Percentiles rank a stretch among this genome's conserved stretches.
Conservation (phyloP, 2,113 vertebrate species). For the Alexandromys fortis region DNA sequence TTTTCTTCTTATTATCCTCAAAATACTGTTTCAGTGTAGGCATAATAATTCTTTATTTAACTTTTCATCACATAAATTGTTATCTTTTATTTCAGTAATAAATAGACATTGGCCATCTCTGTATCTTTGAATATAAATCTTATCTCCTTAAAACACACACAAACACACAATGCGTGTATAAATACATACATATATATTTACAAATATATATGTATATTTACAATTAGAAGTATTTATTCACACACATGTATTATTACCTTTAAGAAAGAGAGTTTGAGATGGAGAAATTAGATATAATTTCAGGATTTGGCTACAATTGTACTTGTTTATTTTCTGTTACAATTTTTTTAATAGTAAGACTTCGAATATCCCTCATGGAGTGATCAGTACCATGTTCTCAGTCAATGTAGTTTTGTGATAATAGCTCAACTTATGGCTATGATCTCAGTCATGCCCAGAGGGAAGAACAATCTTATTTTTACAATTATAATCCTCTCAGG, state of each 20-base stretch:
- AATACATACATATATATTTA: neutral
- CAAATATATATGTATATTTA: neutral
- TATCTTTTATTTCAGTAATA: neutral
- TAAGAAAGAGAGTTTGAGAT: neutral
- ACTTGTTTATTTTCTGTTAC: neutral
- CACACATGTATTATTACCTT: neutral
- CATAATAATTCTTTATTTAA: neutral
- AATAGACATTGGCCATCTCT: neutral
- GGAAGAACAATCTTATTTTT: neutral
- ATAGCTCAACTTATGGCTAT: neutral
- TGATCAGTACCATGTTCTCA: neutral
- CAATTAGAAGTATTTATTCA: too few relatives aligned
- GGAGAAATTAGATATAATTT: neutral
- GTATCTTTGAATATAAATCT: conserved; percentile 11
- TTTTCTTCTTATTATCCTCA: neutral
- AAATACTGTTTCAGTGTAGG: neutral
- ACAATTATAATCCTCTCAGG: neutral
- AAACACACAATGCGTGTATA: neutral
- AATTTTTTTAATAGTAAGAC: neutral
- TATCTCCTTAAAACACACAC: neutral
- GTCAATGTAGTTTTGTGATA: neutral
- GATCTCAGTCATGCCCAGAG: neutral
- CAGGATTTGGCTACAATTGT: neutral
- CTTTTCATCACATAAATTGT: neutral
- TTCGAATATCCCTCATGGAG: neutral